Conservation (phyloP, 2,888 invertebrate genomes). For the Pterostichus madidus region DNA sequence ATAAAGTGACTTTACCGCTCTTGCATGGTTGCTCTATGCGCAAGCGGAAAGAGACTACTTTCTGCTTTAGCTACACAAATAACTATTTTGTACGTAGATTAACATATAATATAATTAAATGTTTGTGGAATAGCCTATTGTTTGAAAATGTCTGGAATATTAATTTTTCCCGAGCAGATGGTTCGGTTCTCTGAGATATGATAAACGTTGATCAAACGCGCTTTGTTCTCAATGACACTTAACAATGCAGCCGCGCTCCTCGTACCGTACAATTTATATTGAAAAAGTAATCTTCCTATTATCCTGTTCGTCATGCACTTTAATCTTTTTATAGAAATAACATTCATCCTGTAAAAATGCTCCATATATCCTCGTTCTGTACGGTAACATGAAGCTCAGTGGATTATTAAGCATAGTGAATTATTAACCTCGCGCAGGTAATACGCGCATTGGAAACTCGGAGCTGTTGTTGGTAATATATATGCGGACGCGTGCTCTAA, state of each 20-base stretch:
- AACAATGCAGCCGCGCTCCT: slow-evolving; percentile 14
- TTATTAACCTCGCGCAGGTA: slow-evolving; percentile 59
- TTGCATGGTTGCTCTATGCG: too few species aligned
- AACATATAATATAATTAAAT: too few species aligned
- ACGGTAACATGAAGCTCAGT: slow-evolving; percentile 33
- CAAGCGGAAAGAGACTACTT: too few species aligned
- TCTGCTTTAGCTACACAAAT: too few species aligned
- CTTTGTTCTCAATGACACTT: slow-evolving; percentile 42
- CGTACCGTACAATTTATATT: slow-evolving; percentile 35
- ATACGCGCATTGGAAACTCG: slow-evolving; percentile 33
- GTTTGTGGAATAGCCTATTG: too few species aligned
- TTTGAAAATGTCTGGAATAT: slow-evolving; percentile 31
- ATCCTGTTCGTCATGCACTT: slow-evolving; percentile 37
- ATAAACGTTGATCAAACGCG: slow-evolving; percentile 21
- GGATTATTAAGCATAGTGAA: slow-evolving; percentile 60
- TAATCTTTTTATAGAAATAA: slow-evolving; percentile 49
- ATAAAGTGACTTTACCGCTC: too few species aligned
- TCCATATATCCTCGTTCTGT: background rate
- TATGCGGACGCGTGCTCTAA: slow-evolving; percentile 67
- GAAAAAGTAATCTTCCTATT: slow-evolving; percentile 49
- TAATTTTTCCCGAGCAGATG: slow-evolving; percentile 31
- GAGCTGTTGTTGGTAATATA: slow-evolving; percentile 68
- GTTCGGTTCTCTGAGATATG: background rate
- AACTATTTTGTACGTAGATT: too few species aligned
- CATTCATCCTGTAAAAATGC: slow-evolving; percentile 39